phyloP scores from a whole-genome alignment of 1,140 invertebrate genomes.

The Drosophila ohnishii region DNA sequence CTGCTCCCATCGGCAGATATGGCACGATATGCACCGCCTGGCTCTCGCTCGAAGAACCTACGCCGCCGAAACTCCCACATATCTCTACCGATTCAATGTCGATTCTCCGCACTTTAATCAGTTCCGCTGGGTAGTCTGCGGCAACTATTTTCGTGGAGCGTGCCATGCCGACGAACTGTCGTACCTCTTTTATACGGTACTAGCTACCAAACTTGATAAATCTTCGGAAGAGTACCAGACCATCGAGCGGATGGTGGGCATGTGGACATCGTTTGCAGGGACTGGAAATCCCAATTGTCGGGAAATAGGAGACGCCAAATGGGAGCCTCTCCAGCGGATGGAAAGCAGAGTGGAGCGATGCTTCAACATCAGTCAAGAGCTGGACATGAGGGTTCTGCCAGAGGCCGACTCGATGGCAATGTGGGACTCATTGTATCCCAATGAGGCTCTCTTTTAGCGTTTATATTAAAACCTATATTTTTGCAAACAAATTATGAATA shows the following conservation, averaged over 20 bases:
- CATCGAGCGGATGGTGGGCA: slow-evolving; percentile 76
- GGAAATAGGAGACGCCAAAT: slow-evolving; percentile 28
- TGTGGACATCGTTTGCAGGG: slow-evolving; percentile 83
- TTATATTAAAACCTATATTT: neutral
- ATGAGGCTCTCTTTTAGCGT: slow-evolving; percentile 29
- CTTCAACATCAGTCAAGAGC: slow-evolving; percentile 77
- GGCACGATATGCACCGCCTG: slow-evolving; percentile 77
- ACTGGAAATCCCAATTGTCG: slow-evolving; percentile 73
- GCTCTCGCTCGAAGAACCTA: slow-evolving; percentile 64
- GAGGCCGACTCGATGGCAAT: slow-evolving; percentile 74
- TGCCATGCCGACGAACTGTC: slow-evolving; percentile 87
- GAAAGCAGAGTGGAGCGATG: slow-evolving; percentile 52
- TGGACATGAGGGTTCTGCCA: slow-evolving; percentile 75
- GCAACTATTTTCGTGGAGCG: slow-evolving; percentile 62
- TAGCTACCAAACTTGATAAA: slow-evolving; percentile 44
- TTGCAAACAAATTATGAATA: neutral
- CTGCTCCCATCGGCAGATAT: slow-evolving; percentile 78
- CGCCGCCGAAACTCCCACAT: slow-evolving; percentile 70
- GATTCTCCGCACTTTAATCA: slow-evolving; percentile 73
- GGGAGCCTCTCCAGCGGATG: slow-evolving; percentile 43
- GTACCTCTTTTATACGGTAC: slow-evolving; percentile 85
- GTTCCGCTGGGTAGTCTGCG: slow-evolving; percentile 71
- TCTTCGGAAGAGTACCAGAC: slow-evolving; percentile 64
- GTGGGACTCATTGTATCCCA: slow-evolving; percentile 79
- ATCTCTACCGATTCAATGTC: slow-evolving; percentile 82